phyloP scores from a whole-genome alignment of 2,113 vertebrate genomes.

The Helogale parvula region DNA sequence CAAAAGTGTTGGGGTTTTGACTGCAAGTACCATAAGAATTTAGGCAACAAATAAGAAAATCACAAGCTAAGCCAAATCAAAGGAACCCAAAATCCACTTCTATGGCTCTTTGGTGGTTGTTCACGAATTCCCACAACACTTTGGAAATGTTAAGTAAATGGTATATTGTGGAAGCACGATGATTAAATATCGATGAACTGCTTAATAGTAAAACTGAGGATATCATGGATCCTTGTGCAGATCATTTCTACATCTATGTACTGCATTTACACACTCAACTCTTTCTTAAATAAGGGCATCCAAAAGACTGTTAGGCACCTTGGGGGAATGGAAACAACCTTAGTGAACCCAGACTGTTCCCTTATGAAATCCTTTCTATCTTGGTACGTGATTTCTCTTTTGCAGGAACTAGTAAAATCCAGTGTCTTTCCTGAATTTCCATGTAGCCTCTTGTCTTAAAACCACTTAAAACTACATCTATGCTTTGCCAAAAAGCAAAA shows the following conservation, averaged over 20 bases:
- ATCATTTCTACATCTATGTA: not conserved
- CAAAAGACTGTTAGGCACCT: not conserved
- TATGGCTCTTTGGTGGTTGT: not conserved
- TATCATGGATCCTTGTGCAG: not conserved
- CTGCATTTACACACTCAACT: not conserved
- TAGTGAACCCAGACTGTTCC: not conserved
- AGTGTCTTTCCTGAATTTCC: not conserved
- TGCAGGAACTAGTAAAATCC: not conserved
- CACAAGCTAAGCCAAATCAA: not conserved
- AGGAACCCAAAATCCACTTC: not conserved
- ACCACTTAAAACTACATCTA: slow-evolving; percentile 16
- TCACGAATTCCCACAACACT: not conserved
- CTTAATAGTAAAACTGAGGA: not conserved
- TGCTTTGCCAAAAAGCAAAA: slow-evolving; percentile 30
- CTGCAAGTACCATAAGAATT: not conserved
- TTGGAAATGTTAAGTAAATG: not conserved
- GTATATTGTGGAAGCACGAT: not conserved
- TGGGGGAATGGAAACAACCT: not conserved
- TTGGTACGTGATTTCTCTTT: not conserved
- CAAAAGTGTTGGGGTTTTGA: not conserved
- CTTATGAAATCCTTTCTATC: not conserved
- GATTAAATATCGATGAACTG: not conserved
- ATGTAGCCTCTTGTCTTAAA: not conserved
- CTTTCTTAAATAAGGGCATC: not conserved
- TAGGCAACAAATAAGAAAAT: not conserved